These are phyloP conservation scores for Bostrychus sinensis DNA, from an alignment of 2,113 vertebrate genomes.

Conservation along the genomic window DNA sequence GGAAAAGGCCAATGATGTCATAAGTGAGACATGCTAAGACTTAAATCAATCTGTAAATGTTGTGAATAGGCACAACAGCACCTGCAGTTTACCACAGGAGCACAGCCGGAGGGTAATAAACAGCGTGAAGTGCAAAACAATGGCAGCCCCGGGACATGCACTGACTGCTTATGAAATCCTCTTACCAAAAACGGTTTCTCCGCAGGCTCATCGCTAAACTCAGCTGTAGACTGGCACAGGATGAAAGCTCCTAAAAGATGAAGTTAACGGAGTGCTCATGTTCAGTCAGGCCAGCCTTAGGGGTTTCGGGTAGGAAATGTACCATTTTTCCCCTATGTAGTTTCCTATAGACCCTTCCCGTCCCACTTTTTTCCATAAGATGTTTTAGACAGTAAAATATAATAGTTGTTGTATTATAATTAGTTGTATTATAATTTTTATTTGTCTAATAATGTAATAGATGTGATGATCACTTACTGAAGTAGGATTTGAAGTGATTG, in stretches of 20 bases:
- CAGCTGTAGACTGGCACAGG: conserved; percentile 1
- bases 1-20: conserved; percentile 26
- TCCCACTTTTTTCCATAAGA: too few species aligned
- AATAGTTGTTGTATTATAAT: too few species aligned
- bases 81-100: conserved; percentile 16
- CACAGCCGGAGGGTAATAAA: conserved; percentile 19
- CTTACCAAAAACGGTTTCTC: conserved; percentile 14
- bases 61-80: neutral
- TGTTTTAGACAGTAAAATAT: too few species aligned
- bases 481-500: neutral
- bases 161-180: conserved; percentile 10
- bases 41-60: conserved; percentile 46
- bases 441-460: too few species aligned
- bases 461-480: too few species aligned
- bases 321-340: neutral
- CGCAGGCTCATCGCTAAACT: neutral
- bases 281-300: neutral
- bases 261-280: conserved; percentile 1
- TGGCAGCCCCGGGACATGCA: conserved; percentile 7
- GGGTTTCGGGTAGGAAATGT: neutral
- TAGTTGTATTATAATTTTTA: too few species aligned
- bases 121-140: conserved; percentile 16
- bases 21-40: conserved; percentile 15
- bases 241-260: conserved; percentile 15
- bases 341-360: neutral